Conservation (phyloP, 1,140 invertebrate species). For the Oryctes rhinoceros region DNA sequence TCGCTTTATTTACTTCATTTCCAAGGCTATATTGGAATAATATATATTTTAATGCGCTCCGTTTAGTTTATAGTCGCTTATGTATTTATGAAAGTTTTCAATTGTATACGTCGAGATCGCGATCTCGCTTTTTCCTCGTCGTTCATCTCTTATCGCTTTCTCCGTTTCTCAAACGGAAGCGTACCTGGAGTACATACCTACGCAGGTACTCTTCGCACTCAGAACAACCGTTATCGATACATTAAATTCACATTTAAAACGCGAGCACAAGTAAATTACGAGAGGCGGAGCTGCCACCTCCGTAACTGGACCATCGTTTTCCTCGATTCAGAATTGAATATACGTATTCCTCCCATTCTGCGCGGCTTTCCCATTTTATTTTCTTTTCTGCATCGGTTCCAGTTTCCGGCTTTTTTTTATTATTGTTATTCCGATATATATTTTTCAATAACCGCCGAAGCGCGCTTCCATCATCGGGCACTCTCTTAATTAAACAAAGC, state of each 20-base stretch:
- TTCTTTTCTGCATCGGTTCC: not conserved
- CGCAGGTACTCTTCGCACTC: not conserved
- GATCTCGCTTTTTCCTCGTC: not conserved
- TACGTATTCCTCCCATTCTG: not conserved
- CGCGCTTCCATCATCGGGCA: not conserved
- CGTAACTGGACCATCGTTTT: no score
- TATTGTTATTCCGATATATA: not conserved
- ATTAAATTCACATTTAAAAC: constrained; percentile 45
- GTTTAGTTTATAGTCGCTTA: not conserved
- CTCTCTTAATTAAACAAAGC: constrained; percentile 22
- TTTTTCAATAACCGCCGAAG: not conserved
- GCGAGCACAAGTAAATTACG: constrained; percentile 41
- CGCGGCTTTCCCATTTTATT: not conserved
- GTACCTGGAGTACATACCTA: not conserved
- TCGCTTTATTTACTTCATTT: not conserved
- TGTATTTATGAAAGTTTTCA: constrained; percentile 19
- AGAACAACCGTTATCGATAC: constrained; percentile 47
- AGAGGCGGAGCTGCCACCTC: not conserved
- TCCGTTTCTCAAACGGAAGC: not conserved
- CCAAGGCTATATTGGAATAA: not conserved
- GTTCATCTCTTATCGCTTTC: not conserved
- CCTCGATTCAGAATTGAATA: no score
- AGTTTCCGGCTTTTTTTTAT: not conserved
- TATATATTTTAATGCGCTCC: not conserved
- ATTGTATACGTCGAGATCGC: not conserved